Base-by-base conservation (phyloP, 2,888 invertebrate species). In the Spodoptera exigua region DNA sequence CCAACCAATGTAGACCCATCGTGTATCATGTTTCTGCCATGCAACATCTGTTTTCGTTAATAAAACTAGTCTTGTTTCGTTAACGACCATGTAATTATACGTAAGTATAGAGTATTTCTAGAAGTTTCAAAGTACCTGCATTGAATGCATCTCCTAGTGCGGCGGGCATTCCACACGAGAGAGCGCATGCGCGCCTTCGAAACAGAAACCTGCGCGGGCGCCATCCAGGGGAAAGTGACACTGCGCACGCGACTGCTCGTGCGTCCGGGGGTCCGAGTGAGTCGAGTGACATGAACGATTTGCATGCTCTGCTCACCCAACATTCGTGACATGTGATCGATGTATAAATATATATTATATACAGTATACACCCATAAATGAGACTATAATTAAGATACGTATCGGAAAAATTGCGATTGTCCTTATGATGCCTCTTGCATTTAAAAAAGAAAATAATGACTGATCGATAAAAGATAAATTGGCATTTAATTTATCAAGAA, bases 191-290 rank as follows among this genome's bases (percentile, higher is more conserved):
- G 81, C 82, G 85, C 82, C 84, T 87, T 83, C 61, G 86, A 89
- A 90, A 90, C 89, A 89, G 89, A 90, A 89, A 89, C 87, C 83
- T 79, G 78, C 74, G 81, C 80, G 70, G 72, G 78, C 76, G 77
- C 76, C 70, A 63, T 70, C 78, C 82, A 76, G 86, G 91, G 85
- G 93, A 93, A 93, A 93, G 92, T 91, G 89, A 90, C 82, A 72
- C 52, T 77, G 60, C 53, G 52, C 92, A 91, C 91, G 90, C 92
- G 89, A 90, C 86, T 80, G 79, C 78, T 85, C 89, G 86, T 86
- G 84, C 76, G 77, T 70, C 74, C 66, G 68, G 70, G 64, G 58
- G 45, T 60, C 43, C 76, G 74, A 73, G 69, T 85, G 84, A 85
- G 83, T 40, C 75, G 74, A 73, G 69, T 85, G 84, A 85, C 83